Evolutionary conservation across 1,140 invertebrate species (phyloP).

Genomic region (Maconellicoccus hirsutus): DNA sequence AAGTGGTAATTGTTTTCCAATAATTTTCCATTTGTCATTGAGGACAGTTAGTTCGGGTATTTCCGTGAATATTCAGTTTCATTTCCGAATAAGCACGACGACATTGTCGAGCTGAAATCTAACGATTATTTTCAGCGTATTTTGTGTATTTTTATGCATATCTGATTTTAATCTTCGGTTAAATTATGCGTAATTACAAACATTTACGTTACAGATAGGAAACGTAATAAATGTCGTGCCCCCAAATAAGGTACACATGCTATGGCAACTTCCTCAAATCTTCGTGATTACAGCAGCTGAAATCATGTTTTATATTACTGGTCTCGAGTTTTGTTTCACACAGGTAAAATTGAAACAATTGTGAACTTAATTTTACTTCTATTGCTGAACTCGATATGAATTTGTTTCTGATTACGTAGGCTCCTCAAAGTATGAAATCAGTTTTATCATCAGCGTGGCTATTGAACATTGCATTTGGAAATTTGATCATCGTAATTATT

Average conservation of each 20-base stretch:
- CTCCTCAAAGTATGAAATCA: conserved; percentile 46
- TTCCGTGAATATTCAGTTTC: too few relatives aligned
- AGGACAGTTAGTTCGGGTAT: too few relatives aligned
- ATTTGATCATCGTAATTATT: conserved; percentile 38
- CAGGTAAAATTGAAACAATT: conserved; percentile 43
- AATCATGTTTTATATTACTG: conserved; percentile 53
- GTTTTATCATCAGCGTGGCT: conserved; percentile 40
- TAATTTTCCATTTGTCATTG: too few relatives aligned
- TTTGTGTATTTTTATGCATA: too few relatives aligned
- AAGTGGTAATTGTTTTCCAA: background rate
- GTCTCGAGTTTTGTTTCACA: conserved; percentile 53
- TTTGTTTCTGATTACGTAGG: conserved; percentile 35
- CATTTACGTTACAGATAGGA: background rate
- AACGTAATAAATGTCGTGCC: background rate
- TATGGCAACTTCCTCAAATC: conserved; percentile 54
- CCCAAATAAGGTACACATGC: conserved; percentile 37
- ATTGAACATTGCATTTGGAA: conserved; percentile 38
- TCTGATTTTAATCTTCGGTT: too few relatives aligned
- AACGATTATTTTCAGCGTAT: too few relatives aligned
- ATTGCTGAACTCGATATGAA: too few relatives aligned
- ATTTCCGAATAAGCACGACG: too few relatives aligned
- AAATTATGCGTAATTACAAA: background rate
- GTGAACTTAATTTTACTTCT: too few relatives aligned
- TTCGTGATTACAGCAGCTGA: conserved; percentile 49
- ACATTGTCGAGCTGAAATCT: too few relatives aligned